phyloP scores from a whole-genome alignment of 2,888 invertebrate genomes.

The Oithona nana region DNA sequence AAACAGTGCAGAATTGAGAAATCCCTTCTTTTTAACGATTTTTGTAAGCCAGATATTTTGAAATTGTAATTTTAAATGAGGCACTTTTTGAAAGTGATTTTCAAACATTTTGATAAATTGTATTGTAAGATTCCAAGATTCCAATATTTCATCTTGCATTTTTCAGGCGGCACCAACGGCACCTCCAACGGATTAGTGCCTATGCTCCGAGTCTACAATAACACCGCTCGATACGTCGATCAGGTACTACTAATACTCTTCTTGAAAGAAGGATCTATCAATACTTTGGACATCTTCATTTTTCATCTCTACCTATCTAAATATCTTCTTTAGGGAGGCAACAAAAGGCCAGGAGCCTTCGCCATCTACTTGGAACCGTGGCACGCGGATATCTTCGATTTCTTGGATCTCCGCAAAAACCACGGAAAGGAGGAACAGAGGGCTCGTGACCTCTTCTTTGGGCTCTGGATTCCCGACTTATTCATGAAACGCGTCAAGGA shows the following conservation, averaged over 20 bases:
- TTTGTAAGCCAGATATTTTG: too few species aligned
- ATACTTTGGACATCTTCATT: not conserved
- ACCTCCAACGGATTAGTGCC: conserved; percentile 87
- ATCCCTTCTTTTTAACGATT: too few species aligned
- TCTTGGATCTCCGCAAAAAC: conserved; percentile 82
- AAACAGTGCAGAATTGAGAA: too few species aligned
- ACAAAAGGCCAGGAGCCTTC: conserved; percentile 91
- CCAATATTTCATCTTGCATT: too few species aligned
- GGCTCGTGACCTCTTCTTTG: conserved; percentile 88
- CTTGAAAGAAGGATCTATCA: too few species aligned
- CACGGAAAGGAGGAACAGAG: conserved; percentile 82
- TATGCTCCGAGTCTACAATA: conserved; percentile 84
- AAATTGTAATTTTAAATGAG: too few species aligned
- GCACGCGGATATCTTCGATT: conserved; percentile 93
- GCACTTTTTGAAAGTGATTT: too few species aligned
- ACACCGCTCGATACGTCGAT: conserved; percentile 87
- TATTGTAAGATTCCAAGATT: too few species aligned
- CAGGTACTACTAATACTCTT: too few species aligned
- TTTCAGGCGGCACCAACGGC: conserved; percentile 86
- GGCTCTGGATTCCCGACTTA: conserved; percentile 91
- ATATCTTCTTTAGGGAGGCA: conserved; percentile 44
- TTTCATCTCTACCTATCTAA: not conserved
- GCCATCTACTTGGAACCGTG: conserved; percentile 96
- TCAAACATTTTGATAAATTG: too few species aligned
- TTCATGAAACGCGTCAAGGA: conserved; percentile 86